Evolutionary conservation across 2,797 vertebrate species (phyloP), one percentile per base, ranked within the genome.

Genomic region (Oreonectes daqikongensis): DNA sequence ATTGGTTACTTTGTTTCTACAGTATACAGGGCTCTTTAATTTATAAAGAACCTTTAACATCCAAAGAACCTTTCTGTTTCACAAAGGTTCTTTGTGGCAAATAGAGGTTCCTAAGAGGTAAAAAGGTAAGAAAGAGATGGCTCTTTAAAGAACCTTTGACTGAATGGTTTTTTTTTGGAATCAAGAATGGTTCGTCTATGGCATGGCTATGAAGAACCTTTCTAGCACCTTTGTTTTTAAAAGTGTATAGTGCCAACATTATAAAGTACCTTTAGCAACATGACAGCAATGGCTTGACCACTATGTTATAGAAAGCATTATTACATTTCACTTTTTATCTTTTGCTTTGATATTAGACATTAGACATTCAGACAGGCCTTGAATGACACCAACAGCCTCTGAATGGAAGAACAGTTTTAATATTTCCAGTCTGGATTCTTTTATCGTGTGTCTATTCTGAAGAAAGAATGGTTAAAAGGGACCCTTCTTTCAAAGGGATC

Each of bases 271-370:
- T 28, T 42, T 8, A 35, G 10, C 26, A 48, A n/a, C n/a, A 28
- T 18, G 15, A 20, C 14, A 40, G 32, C 7, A 40, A 55, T 55
- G 15, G 30, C 48, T 53, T 40, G 48, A n/a, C 32, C 18, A 17
- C 44, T 68, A 4, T 63, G 15, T 18, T n/a, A 28, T 26, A 46
- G 24, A 72, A 72, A 64, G 52, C 66, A 53, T 24, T 53, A 77
- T 53, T 55, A 64, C 5, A 42, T 78, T 78, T 69, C 20, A 66
- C 52, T 64, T 20, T 55, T 69, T 50, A 77, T 68, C 15, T 65
- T 52, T 30, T 55, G 65, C 75, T 75, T 78, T 83, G 48, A 80
- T 80, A 72, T 69, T 57, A 32, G 55, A 46, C 61, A 72, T 69
- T 57, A 32, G 55, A 46, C 61, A 80, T 68, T 69, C 40, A 68